Evolutionary conservation across 2,888 invertebrate species (phyloP).

Genomic region (Sipha maydis): DNA sequence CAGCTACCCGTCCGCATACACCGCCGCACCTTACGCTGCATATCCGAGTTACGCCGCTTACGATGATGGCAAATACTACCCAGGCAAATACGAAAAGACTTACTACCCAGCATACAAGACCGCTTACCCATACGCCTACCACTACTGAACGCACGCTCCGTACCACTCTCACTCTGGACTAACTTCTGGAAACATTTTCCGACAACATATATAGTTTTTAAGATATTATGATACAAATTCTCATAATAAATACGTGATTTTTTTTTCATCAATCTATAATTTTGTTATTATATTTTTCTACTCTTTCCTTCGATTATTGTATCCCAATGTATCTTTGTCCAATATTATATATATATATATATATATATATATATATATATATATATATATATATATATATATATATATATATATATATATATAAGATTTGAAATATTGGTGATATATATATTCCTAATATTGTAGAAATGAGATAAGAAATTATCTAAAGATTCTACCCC

Average conservation of each 20-base stretch:
- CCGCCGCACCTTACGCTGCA: constrained; percentile 60
- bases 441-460: too few relatives aligned
- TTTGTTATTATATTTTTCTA: not conserved
- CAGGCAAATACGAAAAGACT: constrained; percentile 18
- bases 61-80: constrained; percentile 63
- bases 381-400: too few relatives aligned
- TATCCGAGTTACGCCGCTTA: constrained; percentile 47
- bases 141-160: constrained; percentile 21
- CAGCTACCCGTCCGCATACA: constrained; percentile 43
- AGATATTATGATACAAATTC: not conserved
- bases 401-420: too few relatives aligned
- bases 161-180: not conserved
- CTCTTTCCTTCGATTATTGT: not conserved
- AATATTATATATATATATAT: not conserved
- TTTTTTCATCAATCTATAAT: not conserved
- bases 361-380: too few relatives aligned
- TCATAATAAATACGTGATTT: constrained; percentile 37
- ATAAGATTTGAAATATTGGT: too few relatives aligned
- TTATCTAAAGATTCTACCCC: too few relatives aligned
- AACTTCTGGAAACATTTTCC: not conserved
- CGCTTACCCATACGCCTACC: constrained; percentile 22
- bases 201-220: constrained; percentile 30
- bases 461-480: too few relatives aligned
- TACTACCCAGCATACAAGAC: not conserved
- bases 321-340: not conserved